A percentile compares a stretch with the other conserved stretches of the same genome.
Evolutionary conservation across 64 coral and sea anemone species (phyloP).

Genomic region (Cladopsammia gracilis): DNA sequence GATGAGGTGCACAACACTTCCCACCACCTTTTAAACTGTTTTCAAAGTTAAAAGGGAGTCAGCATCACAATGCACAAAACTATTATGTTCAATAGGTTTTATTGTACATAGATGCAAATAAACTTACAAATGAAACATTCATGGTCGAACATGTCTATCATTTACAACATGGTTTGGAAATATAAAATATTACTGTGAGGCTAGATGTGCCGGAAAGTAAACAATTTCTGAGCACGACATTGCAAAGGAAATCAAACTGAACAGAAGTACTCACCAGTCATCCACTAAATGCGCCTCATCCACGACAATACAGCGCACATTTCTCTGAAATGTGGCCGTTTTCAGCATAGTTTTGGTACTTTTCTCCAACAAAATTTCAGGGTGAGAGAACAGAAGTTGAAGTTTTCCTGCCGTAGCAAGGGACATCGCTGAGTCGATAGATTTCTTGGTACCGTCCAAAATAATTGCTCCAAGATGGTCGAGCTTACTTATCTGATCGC

Average conservation of each 20-base stretch:
- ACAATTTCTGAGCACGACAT: too few species aligned
- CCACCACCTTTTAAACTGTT: too few species aligned
- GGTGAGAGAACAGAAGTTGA: constrained; percentile 27
- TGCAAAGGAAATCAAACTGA: not conserved
- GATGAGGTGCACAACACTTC: not conserved
- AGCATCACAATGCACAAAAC: too few species aligned
- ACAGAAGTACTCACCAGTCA: constrained; percentile 22
- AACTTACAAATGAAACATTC: too few species aligned
- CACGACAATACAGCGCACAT: constrained; percentile 17
- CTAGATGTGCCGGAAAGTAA: too few species aligned
- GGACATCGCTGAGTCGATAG: too few species aligned
- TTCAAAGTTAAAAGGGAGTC: not conserved
- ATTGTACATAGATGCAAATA: too few species aligned
- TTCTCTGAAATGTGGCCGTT: not conserved
- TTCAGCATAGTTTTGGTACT: constrained; percentile 21
- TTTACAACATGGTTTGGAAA: too few species aligned
- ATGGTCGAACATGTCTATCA: too few species aligned
- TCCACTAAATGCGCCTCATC: constrained; percentile 54
- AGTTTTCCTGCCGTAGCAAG: not conserved
- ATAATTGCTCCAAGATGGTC: constrained; percentile 9
- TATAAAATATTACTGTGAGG: too few species aligned
- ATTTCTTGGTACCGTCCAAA: too few species aligned
- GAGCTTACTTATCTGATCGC: constrained; percentile 47
- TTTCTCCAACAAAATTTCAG: constrained; percentile 12
- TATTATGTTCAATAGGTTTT: too few species aligned